phyloP scores from a whole-genome alignment of 2,888 invertebrate species.

The Watsonalla cultraria region DNA sequence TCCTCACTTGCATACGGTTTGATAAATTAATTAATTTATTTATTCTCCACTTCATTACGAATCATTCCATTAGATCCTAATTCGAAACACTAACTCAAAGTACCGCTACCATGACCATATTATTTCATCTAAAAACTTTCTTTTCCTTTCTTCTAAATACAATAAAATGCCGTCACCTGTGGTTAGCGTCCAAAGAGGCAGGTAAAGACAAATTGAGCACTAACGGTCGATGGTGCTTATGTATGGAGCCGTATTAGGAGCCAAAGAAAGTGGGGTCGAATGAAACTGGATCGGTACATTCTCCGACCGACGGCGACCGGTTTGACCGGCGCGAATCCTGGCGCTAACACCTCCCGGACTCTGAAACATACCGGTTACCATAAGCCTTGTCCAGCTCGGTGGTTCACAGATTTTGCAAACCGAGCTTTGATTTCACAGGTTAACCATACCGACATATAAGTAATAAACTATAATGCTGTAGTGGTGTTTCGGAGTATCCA shows the following conservation, averaged over 20 bases:
- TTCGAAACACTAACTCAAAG: too few species aligned
- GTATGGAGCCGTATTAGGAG: conserved; percentile 31
- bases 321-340: conserved; percentile 72
- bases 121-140: too few species aligned
- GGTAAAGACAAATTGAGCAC: conserved; percentile 14
- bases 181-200: too few species aligned
- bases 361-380: conserved; percentile 20
- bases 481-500: too few species aligned
- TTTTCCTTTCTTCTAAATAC: neutral
- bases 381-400: conserved; percentile 2
- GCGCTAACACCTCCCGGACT: conserved; percentile 41
- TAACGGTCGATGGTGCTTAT: conserved; percentile 18
- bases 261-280: conserved; percentile 62
- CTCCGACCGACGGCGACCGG: conserved; percentile 55
- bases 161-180: neutral
- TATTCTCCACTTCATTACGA: too few species aligned
- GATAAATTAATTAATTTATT: too few species aligned
- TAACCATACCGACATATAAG: too few species aligned
- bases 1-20: too few species aligned
- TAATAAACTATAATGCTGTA: too few species aligned
- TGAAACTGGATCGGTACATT: conserved; percentile 65
- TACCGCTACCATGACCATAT: too few species aligned
- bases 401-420: neutral
- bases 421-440: neutral
- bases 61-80: too few species aligned